Evolutionary conservation across 2,113 vertebrate species (phyloP).

Genomic region (Cathartes aura): DNA sequence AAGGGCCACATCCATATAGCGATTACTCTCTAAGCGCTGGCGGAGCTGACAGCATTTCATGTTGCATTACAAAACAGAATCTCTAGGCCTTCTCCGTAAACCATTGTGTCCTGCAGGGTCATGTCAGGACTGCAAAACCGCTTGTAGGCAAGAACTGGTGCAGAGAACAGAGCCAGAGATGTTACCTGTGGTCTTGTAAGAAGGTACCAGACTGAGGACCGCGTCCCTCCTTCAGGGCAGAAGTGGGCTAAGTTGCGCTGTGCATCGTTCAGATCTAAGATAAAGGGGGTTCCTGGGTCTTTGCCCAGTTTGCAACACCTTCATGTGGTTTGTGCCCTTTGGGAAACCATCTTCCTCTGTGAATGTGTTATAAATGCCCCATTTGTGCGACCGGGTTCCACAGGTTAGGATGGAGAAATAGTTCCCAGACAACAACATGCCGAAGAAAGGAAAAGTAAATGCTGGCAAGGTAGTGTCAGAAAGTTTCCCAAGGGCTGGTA

Average conservation of each 20-base stretch:
- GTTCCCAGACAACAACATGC: background rate
- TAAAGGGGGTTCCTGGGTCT: background rate
- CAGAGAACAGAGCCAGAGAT: background rate
- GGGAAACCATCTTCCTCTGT: background rate
- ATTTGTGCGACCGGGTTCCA: fast-evolving
- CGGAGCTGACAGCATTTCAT: background rate
- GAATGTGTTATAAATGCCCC: no score
- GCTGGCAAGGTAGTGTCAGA: background rate
- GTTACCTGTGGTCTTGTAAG: background rate
- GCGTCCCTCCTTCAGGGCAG: background rate
- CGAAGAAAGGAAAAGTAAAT: background rate
- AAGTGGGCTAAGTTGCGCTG: fast-evolving
- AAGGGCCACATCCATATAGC: background rate
- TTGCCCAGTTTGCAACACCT: background rate
- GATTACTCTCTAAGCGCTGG: background rate
- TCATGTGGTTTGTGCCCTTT: background rate
- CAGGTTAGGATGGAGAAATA: background rate
- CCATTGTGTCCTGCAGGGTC: background rate
- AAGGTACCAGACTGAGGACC: background rate
- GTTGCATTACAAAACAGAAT: background rate
- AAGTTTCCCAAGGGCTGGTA: background rate
- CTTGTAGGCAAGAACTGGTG: background rate
- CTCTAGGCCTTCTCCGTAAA: background rate
- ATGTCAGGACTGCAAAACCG: background rate
- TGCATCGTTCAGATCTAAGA: background rate